phyloP scores from a whole-genome alignment of 2,113 vertebrate species.

The Zosterops pallidus region DNA sequence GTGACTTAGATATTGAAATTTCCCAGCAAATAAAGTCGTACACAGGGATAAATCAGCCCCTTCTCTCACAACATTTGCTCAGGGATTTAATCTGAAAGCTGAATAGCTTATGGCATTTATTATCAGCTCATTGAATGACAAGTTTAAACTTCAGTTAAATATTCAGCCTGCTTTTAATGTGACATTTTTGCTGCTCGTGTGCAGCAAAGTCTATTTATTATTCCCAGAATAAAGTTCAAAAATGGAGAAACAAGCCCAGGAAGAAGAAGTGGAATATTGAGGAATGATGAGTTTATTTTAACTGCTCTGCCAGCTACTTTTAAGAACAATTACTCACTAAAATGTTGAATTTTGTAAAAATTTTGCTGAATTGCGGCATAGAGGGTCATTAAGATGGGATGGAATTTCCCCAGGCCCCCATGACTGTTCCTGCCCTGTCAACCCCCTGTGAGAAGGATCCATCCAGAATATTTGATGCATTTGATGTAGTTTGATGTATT shows the following conservation, averaged over 20 bases:
- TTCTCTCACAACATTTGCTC: conserved; percentile 27
- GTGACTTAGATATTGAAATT: not conserved
- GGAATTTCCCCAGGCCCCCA: not conserved
- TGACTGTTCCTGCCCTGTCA: not conserved
- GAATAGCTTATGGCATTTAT: conserved; percentile 28
- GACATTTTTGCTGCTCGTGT: not conserved
- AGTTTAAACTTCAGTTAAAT: conserved; percentile 32
- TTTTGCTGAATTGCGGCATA: not conserved
- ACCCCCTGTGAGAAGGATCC: not conserved
- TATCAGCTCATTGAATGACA: conserved; percentile 1
- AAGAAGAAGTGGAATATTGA: not conserved
- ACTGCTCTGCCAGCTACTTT: not conserved
- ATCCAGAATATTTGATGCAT: not conserved
- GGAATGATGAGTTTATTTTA: not conserved
- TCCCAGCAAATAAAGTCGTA: not conserved
- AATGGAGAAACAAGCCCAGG: not conserved
- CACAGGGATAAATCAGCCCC: not conserved
- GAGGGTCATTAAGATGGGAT: not conserved
- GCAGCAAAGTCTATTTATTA: not conserved
- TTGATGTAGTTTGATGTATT: not conserved
- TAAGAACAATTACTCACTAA: not conserved
- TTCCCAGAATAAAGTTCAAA: conserved; percentile 2
- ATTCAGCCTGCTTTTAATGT: not conserved
- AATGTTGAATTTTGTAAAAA: not conserved
- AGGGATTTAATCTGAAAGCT: conserved; percentile 14